phyloP scores from a whole-genome alignment of 2,888 invertebrate genomes.

The Tortrix viridana region DNA sequence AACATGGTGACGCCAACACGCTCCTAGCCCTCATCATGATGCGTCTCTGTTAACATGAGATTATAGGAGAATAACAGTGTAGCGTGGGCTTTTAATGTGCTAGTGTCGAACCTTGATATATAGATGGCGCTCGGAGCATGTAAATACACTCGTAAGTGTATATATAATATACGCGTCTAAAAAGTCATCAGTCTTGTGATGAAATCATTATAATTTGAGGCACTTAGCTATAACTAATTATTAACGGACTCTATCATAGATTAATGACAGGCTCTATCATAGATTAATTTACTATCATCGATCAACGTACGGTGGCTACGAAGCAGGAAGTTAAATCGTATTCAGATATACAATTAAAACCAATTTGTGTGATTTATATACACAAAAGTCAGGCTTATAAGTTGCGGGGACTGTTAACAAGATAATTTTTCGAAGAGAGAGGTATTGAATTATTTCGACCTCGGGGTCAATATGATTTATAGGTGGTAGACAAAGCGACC shows the following conservation, averaged over 20 bases:
- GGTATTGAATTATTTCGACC: slow-evolving; percentile 59
- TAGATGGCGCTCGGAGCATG: not conserved
- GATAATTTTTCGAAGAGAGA: slow-evolving; percentile 48
- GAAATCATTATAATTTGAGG: no score
- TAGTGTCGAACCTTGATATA: not conserved
- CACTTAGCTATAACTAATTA: no score
- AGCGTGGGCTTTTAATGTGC: slow-evolving; percentile 6
- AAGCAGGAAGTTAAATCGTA: slow-evolving; percentile 11
- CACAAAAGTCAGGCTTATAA: slow-evolving; percentile 24
- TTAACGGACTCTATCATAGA: no score
- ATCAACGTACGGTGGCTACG: slow-evolving; percentile 7
- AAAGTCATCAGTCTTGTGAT: no score
- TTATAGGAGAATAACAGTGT: not conserved
- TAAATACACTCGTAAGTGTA: no score
- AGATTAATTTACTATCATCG: slow-evolving; percentile 25
- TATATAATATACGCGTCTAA: not conserved
- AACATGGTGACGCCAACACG: slow-evolving; percentile 19
- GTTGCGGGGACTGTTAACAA: slow-evolving; percentile 36
- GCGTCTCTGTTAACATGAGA: slow-evolving; percentile 1
- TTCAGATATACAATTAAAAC: slow-evolving; percentile 32
- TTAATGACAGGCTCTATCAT: slow-evolving; percentile 10
- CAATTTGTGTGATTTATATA: slow-evolving; percentile 33
- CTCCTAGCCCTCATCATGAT: not conserved
- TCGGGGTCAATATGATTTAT: slow-evolving; percentile 62
- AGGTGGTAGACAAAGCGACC: slow-evolving; percentile 41